A percentile compares a stretch with the other conserved stretches of the same genome.
Conservation (phyloP, 2,888 invertebrate genomes). For the Meloe dianella region DNA sequence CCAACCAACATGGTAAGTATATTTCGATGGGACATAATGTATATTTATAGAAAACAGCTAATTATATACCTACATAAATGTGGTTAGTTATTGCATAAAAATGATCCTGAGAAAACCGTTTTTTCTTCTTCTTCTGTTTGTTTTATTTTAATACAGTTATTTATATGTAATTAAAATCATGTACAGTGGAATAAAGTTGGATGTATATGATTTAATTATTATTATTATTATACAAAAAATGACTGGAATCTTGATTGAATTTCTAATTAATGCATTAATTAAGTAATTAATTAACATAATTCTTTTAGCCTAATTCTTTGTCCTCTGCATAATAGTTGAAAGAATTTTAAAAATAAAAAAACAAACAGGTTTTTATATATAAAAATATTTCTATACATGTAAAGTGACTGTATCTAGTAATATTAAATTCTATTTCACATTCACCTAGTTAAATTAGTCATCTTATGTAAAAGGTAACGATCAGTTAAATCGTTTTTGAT, state of each 20-base stretch:
- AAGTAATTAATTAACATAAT: constrained; percentile 4
- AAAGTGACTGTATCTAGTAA: constrained; percentile 6
- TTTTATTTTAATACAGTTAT: constrained; percentile 26
- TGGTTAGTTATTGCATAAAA: constrained; percentile 4
- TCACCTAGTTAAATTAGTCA: constrained; percentile 13
- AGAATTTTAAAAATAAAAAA: too few species aligned
- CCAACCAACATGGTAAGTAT: not conserved
- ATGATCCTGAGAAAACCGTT: constrained; percentile 15
- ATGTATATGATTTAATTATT: not conserved
- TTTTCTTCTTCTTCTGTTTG: not conserved
- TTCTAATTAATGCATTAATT: not conserved
- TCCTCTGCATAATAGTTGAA: too few species aligned
- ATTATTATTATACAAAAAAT: not conserved
- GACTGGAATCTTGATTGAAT: not conserved
- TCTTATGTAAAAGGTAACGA: constrained; percentile 30
- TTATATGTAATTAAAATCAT: constrained; percentile 26
- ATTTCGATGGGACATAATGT: not conserved
- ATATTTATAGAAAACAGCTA: constrained; percentile 1
- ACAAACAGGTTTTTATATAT: constrained; percentile 2
- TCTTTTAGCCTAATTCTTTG: constrained; percentile 1
- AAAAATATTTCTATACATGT: not conserved
- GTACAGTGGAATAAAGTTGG: not conserved
- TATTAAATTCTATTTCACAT: constrained; percentile 10
- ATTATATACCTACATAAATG: not conserved
- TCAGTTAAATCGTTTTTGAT: constrained; percentile 26